These are phyloP conservation scores for Pseudomyrmex sp. DNA, from an alignment of 1,140 invertebrate genomes.

Conservation along the genomic window DNA sequence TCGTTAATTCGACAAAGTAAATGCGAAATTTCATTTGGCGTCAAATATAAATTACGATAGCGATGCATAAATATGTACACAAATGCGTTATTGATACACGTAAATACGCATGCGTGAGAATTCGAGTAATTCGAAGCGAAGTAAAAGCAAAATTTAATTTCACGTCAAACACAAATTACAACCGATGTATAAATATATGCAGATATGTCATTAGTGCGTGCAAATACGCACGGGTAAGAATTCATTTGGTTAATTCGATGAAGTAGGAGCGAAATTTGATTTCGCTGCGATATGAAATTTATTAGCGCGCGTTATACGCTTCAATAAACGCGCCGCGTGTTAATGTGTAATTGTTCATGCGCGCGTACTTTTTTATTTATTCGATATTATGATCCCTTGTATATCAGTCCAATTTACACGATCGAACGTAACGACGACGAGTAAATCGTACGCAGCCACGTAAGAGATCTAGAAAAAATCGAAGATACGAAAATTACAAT, in stretches of 20 bases:
- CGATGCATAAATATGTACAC: conserved; percentile 1
- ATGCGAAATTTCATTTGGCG: conserved; percentile 10
- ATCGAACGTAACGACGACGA: background rate
- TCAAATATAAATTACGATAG: conserved; percentile 2
- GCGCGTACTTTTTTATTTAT: conserved; percentile 28
- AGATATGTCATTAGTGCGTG: conserved; percentile 8
- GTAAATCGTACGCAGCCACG: background rate
- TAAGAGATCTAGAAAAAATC: background rate
- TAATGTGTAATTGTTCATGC: conserved; percentile 34
- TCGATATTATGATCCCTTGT: conserved; percentile 20
- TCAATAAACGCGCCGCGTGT: conserved; percentile 26
- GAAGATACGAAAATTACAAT: background rate
- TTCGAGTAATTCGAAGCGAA: conserved; percentile 17
- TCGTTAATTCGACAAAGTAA: conserved; percentile 17
- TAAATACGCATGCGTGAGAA: conserved; percentile 25
- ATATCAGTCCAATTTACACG: conserved; percentile 33
- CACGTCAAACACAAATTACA: conserved; percentile 34
- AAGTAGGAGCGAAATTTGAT: conserved; percentile 51
- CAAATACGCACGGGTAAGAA: conserved; percentile 46
- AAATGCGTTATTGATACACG: conserved; percentile 32
- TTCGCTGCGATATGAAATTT: conserved; percentile 43
- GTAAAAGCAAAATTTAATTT: conserved; percentile 50
- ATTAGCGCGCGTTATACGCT: conserved; percentile 21
- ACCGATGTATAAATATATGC: conserved; percentile 28
- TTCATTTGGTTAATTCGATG: conserved; percentile 50